These are phyloP conservation scores for Equus quagga DNA, from an alignment of 2,113 vertebrate genomes.

Conservation along the genomic window DNA sequence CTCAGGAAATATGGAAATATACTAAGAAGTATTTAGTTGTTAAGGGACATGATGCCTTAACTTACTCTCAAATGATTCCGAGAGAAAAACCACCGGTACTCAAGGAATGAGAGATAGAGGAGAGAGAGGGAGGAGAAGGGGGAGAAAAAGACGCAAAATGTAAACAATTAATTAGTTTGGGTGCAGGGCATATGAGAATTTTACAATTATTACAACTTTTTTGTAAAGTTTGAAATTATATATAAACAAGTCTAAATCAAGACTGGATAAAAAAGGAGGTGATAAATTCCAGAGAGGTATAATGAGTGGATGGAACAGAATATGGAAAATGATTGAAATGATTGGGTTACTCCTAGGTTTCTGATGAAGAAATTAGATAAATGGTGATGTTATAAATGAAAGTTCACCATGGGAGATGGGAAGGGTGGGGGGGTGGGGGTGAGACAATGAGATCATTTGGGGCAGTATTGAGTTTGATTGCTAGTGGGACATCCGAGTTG, in stretches of 20 bases:
- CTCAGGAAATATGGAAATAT: neutral
- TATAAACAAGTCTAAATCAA: neutral
- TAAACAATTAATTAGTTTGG: neutral
- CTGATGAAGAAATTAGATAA: neutral
- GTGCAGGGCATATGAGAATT: neutral
- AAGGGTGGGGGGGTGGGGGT: rapidly evolving
- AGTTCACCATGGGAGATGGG: rapidly evolving
- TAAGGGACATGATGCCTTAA: neutral
- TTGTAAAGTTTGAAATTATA: neutral
- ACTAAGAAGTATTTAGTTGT: neutral
- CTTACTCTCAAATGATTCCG: neutral
- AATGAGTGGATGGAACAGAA: neutral
- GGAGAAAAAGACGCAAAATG: neutral
- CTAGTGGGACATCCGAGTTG: neutral
- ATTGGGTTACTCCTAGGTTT: neutral
- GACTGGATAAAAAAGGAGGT: neutral
- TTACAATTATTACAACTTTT: neutral
- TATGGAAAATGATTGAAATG: neutral
- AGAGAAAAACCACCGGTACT: neutral
- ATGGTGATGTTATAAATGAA: neutral
- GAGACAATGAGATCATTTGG: neutral
- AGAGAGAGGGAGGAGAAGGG: no score
- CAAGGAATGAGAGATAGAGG: neutral
- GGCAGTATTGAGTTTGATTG: neutral
- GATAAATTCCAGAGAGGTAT: neutral